These are phyloP conservation scores for Mastomys coucha DNA, from an alignment of 2,113 vertebrate genomes.

Conservation along the genomic window DNA sequence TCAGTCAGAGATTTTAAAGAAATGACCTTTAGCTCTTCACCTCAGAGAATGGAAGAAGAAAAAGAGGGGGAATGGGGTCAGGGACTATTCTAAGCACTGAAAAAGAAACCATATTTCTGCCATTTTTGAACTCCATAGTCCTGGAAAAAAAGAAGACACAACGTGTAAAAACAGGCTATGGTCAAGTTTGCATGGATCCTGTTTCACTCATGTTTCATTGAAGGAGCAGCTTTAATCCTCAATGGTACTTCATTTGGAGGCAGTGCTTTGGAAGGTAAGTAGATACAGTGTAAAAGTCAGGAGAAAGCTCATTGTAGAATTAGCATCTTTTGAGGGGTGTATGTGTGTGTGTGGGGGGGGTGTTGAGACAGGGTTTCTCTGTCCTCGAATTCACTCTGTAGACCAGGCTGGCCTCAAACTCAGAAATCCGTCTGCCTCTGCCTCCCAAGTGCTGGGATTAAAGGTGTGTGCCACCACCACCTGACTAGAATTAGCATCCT, in stretches of 20 bases:
- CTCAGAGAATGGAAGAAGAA: constrained; percentile 4
- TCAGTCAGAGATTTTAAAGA: background rate
- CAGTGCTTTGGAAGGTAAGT: background rate
- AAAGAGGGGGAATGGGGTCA: no score
- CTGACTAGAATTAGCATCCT: background rate
- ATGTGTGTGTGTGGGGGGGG: no score
- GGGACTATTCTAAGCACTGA: no score
- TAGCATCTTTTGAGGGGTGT: no score
- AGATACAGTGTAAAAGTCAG: background rate
- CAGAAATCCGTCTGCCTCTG: no score
- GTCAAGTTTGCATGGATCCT: background rate
- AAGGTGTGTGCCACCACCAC: no score
- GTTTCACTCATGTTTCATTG: background rate
- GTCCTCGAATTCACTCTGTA: no score
- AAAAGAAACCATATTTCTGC: background rate
- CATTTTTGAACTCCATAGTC: background rate
- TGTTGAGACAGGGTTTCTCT: no score
- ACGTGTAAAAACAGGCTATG: background rate
- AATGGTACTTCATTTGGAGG: background rate
- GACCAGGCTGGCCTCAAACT: no score
- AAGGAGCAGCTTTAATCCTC: background rate
- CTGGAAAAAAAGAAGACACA: background rate
- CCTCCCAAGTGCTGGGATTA: no score
- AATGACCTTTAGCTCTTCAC: constrained; percentile 3
- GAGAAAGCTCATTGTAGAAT: background rate